Evolutionary conservation across 2,797 vertebrate species (phyloP).

Genomic region (Limnodromus scolopaceus): DNA sequence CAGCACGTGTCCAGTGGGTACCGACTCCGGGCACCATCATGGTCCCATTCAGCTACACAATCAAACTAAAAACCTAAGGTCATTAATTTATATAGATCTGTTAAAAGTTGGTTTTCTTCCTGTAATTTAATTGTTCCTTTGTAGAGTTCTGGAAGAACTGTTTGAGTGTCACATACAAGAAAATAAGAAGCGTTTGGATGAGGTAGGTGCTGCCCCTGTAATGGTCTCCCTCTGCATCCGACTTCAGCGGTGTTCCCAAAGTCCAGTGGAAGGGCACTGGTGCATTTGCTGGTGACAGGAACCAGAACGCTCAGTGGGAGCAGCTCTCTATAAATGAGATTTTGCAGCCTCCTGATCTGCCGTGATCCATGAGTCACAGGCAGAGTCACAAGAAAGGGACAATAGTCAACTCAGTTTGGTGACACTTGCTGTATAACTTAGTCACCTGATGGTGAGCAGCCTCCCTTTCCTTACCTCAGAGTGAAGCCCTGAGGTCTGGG

Average conservation of each 20-base stretch:
- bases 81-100: neutral
- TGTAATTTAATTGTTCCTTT: conserved; percentile 53
- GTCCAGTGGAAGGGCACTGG: neutral
- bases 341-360: neutral
- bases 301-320: neutral
- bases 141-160: conserved; percentile 86
- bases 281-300: neutral
- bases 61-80: neutral
- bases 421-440: neutral
- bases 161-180: conserved; percentile 88
- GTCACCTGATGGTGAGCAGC: neutral
- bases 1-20: fast-evolving
- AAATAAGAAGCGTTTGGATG: conserved; percentile 87
- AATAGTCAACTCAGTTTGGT: neutral
- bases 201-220: conserved; percentile 77
- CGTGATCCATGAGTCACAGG: neutral
- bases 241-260: neutral
- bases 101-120: neutral
- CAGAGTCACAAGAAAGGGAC: neutral
- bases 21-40: no score
- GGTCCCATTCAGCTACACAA: neutral
- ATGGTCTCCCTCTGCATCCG: neutral
- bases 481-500: neutral
- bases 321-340: neutral
- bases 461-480: neutral